phyloP scores from a whole-genome alignment of 92 coral and sea anemone genomes.

The Heteractis magnifica region DNA sequence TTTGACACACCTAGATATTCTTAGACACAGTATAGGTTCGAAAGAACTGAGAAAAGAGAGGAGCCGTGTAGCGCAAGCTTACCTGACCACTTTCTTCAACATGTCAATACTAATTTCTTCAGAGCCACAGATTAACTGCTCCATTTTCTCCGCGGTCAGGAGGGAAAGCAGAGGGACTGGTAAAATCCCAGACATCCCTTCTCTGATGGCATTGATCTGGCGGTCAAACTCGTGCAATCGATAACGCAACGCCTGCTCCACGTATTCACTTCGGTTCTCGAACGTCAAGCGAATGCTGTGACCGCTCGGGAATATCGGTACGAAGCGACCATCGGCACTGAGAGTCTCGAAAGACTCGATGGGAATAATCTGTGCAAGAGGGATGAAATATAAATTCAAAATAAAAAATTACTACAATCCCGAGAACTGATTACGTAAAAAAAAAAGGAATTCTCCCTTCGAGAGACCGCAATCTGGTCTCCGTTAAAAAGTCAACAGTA shows the following conservation, averaged over 20 bases:
- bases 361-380: conserved; percentile 61
- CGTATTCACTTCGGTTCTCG: conserved; percentile 76
- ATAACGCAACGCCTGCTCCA: conserved; percentile 77
- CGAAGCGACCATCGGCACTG: conserved; percentile 86
- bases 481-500: no score
- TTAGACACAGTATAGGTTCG: not conserved
- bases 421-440: no score
- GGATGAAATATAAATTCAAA: not conserved
- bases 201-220: conserved; percentile 70
- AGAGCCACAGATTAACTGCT: conserved; percentile 84
- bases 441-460: no score
- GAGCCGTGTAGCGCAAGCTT: not conserved
- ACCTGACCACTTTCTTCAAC: conserved; percentile 82
- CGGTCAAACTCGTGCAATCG: conserved; percentile 85
- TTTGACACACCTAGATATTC: no score
- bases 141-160: conserved; percentile 75
- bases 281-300: conserved; percentile 77
- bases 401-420: not conserved
- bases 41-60: not conserved
- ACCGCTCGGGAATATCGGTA: conserved; percentile 76
- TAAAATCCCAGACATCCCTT: conserved; percentile 83
- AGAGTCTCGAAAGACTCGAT: conserved; percentile 86
- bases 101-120: conserved; percentile 72
- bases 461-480: no score
- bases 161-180: conserved; percentile 87